Base-by-base conservation (phyloP, 2,888 invertebrate genomes). In the Lutraria lutraria region DNA sequence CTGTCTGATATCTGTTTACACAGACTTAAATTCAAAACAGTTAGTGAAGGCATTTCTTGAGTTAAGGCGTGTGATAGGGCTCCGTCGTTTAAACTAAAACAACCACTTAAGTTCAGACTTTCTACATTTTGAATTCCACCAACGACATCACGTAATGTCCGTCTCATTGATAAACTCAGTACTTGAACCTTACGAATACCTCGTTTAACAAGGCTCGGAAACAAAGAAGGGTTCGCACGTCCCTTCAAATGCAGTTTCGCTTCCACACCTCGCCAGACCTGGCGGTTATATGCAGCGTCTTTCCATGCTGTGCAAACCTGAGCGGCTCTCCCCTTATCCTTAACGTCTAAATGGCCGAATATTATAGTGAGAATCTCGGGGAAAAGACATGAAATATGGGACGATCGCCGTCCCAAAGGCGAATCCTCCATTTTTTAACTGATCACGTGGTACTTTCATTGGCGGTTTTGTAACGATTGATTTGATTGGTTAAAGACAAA, bases 1-100 rank as follows among this genome's bases (percentile, higher is more conserved):
- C 98, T 98, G 97, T 99, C 99, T n/a, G 98, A 98, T 90, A 99
- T 98, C 97, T 99, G 99, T 97, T 99, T 99, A 97, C 99, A 99
- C 89, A 99, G 97, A 81, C 98, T 98, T 86, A 99, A 97, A 97
- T 99, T 98, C 91, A 99, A 97, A 94, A 98, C 97, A 92, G 98
- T 98, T 85, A 99, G 97, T 60, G 98, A 97, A 85, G 98, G 98
- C 92, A 98, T 97, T 93, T 98, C 98, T 68, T 95, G 94, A 81
- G 98, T 97, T 95, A 99, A 98, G 4, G 99, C 98, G 95, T 98
- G 98, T 76, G 98, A 98, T 90, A 99, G 97, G 82, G 98, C 98
- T 81, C 98, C 97, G 96, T 99, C 99, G 68, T 98, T 98, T 76
- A 99, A 98, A 97, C 98, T 99, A 97, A 98, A 99, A 96, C 99